These are phyloP conservation scores for Drosophila leontia DNA, from an alignment of 1,140 invertebrate genomes.

Conservation along the genomic window DNA sequence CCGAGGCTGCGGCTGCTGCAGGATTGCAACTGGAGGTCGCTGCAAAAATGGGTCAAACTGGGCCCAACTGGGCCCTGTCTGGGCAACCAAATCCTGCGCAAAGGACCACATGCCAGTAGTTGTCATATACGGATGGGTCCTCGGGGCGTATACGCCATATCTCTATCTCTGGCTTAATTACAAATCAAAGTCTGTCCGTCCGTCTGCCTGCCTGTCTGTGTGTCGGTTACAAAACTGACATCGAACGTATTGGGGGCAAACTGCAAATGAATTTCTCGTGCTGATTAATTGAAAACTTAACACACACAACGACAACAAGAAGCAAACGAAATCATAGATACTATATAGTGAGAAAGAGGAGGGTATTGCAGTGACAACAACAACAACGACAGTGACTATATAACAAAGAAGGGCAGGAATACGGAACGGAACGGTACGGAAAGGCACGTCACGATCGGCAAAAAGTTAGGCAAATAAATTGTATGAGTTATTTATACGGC, in stretches of 20 bases:
- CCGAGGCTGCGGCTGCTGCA: neutral
- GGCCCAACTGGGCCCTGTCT: constrained; percentile 49
- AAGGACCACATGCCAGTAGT: constrained; percentile 34
- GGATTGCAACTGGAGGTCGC: constrained; percentile 45
- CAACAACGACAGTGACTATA: constrained; percentile 24
- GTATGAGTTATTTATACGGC: constrained; percentile 67
- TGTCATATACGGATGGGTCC: constrained; percentile 32
- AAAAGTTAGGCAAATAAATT: constrained; percentile 58
- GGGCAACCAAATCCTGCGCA: constrained; percentile 53
- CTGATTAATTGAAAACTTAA: constrained; percentile 55
- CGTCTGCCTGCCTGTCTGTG: neutral
- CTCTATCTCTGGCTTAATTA: constrained; percentile 55
- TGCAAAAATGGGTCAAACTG: constrained; percentile 58
- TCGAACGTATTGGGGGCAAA: constrained; percentile 39
- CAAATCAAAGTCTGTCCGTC: constrained; percentile 43
- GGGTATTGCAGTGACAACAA: constrained; percentile 34
- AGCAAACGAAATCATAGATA: constrained; percentile 31
- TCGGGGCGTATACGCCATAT: constrained; percentile 67
- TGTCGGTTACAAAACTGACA: constrained; percentile 38
- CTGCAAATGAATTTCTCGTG: constrained; percentile 57
- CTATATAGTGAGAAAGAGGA: neutral
- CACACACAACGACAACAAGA: constrained; percentile 25
- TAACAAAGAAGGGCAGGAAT: constrained; percentile 31
- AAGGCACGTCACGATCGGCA: constrained; percentile 45
- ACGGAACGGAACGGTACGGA: constrained; percentile 3